Conservation (phyloP, 2,113 vertebrate species). For the Dipodomys ordii region DNA sequence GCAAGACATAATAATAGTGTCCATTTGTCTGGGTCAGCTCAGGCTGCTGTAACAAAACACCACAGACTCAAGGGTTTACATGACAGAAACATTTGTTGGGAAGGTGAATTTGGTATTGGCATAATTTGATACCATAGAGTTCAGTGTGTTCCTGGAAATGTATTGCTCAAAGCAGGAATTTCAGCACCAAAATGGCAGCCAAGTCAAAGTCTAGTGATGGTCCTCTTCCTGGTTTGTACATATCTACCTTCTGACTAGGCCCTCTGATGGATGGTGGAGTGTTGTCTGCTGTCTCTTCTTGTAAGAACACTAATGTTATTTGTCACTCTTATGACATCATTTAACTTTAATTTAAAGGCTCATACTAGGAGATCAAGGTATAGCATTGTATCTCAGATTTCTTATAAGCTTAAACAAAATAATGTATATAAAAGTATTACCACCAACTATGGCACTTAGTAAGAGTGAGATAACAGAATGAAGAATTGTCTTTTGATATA, state of each 20-base stretch:
- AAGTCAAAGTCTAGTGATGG: not conserved
- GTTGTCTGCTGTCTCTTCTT: not conserved
- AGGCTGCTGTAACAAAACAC: not conserved
- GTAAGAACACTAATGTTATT: not conserved
- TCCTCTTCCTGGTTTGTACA: not conserved
- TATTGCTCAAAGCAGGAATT: not conserved
- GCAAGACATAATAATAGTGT: not conserved
- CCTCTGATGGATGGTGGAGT: not conserved
- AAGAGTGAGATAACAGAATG: not conserved
- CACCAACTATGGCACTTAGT: not conserved
- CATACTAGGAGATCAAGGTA: not conserved
- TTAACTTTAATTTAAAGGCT: not conserved
- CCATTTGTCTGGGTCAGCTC: not conserved
- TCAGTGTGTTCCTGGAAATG: not conserved
- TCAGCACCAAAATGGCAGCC: not conserved
- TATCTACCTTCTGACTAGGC: not conserved
- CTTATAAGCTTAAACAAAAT: constrained; percentile 23
- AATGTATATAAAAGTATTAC: not conserved
- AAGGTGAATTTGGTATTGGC: not conserved
- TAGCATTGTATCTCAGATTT: not conserved
- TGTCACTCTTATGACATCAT: not conserved
- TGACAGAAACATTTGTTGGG: not conserved
- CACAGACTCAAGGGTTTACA: not conserved
- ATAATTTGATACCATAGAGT: not conserved
- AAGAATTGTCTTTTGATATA: constrained; percentile 19